Conservation (phyloP, 2,888 invertebrate species). For the Heteromyza rotundicornis region DNA sequence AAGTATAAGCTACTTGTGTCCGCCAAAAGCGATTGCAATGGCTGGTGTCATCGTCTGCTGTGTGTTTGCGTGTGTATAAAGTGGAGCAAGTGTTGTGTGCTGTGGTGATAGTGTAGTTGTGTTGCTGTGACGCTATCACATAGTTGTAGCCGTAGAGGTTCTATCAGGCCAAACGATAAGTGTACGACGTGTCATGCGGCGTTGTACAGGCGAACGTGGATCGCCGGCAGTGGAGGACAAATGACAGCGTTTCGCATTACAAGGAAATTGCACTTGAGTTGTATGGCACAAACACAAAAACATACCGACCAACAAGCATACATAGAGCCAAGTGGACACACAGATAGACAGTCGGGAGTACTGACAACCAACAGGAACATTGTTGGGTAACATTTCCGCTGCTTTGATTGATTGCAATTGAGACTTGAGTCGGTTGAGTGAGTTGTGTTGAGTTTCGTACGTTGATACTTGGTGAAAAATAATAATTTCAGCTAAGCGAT, state of each 20-base stretch:
- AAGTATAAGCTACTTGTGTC: not conserved
- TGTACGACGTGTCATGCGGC: constrained; percentile 8
- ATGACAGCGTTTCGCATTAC: constrained; percentile 54
- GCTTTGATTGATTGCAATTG: constrained; percentile 56
- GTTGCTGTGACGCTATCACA: not conserved
- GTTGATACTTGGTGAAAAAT: too few relatives aligned
- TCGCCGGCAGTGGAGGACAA: constrained; percentile 29
- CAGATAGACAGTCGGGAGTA: not conserved
- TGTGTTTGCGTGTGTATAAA: not conserved
- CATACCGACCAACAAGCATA: not conserved
- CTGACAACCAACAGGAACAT: not conserved
- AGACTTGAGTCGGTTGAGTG: too few relatives aligned
- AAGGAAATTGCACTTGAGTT: constrained; percentile 55
- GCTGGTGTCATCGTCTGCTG: not conserved
- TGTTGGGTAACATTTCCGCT: constrained; percentile 57
- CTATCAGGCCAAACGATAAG: constrained; percentile 6
- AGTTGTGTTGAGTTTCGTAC: too few relatives aligned
- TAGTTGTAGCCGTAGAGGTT: not conserved
- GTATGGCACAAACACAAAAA: constrained; percentile 25
- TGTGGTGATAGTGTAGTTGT: not conserved
- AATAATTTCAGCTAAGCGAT: too few relatives aligned
- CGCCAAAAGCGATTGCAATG: not conserved
- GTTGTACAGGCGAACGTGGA: not conserved
- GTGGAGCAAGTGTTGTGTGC: not conserved
- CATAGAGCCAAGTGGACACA: not conserved